Percentiles rank a stretch among this genome's conserved stretches.
Evolutionary conservation across 2,888 invertebrate species (phyloP).

Genomic region (Lypha dubia): DNA sequence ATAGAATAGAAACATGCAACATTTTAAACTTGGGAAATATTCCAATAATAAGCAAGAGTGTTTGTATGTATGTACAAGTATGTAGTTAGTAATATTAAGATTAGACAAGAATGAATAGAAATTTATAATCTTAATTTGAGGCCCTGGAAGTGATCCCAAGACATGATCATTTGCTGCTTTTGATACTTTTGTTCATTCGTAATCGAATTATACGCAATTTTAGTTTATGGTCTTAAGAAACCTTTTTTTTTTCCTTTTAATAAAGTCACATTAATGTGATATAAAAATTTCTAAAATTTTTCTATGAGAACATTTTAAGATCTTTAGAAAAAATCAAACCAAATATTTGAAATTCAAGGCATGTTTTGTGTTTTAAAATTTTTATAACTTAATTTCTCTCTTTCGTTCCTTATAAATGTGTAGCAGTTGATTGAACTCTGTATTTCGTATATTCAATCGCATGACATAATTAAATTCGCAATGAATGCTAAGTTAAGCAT

Average conservation of each 20-base stretch:
- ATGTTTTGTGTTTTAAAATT: background rate
- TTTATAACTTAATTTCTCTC: background rate
- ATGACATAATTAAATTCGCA: slow-evolving; percentile 51
- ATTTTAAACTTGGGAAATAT: background rate
- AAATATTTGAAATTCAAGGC: background rate
- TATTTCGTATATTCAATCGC: background rate
- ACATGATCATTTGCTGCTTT: background rate
- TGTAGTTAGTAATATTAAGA: background rate
- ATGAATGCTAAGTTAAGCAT: slow-evolving; percentile 61
- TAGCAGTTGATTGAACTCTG: slow-evolving; percentile 35
- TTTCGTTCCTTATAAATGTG: background rate
- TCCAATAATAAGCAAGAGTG: background rate
- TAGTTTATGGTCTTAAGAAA: background rate
- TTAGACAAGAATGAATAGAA: background rate
- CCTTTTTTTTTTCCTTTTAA: too few species aligned
- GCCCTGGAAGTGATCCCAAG: too few species aligned
- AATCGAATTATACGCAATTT: too few species aligned
- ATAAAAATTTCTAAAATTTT: background rate
- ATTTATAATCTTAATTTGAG: too few species aligned
- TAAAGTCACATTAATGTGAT: background rate
- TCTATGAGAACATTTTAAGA: background rate
- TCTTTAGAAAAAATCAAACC: background rate
- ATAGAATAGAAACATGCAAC: slow-evolving; percentile 30
- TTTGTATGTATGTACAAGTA: too few species aligned
- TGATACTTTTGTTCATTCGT: too few species aligned